Evolutionary conservation across 2,797 vertebrate genomes (phyloP).

Genomic region (Triplophysa yarkandensis): DNA sequence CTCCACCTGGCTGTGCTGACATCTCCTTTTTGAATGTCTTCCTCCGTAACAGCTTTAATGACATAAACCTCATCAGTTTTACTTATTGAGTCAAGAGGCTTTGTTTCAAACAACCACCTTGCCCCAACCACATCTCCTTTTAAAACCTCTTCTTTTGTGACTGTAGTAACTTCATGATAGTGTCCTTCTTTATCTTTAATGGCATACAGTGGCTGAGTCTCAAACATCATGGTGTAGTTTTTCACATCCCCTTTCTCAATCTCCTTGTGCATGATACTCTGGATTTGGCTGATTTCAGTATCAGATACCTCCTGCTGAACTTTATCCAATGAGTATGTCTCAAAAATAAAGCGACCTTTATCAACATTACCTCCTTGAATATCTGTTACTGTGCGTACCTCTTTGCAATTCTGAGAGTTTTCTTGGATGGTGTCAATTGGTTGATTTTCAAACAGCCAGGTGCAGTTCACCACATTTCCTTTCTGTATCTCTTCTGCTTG

Average conservation of each 20-base stretch:
- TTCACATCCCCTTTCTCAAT: constrained; percentile 85
- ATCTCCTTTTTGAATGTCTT: constrained; percentile 87
- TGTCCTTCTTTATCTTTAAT: constrained; percentile 87
- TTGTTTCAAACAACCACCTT: constrained; percentile 93
- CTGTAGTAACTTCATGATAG: constrained; percentile 92
- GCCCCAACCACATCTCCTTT: constrained; percentile 90
- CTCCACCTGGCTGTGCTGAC: constrained; percentile 86
- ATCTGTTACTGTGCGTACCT: constrained; percentile 79
- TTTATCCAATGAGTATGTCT: constrained; percentile 88
- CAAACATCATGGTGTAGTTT: constrained; percentile 93
- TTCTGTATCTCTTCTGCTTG: constrained; percentile 87
- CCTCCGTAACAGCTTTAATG: constrained; percentile 92
- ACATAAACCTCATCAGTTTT: constrained; percentile 86
- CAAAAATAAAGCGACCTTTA: constrained; percentile 88
- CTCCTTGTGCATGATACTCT: constrained; percentile 75
- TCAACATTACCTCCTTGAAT: constrained; percentile 87
- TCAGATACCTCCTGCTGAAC: constrained; percentile 82
- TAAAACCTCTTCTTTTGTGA: constrained; percentile 89
- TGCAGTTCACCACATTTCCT: constrained; percentile 86
- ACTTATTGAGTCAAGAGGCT: constrained; percentile 87
- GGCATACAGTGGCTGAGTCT: constrained; percentile 90
- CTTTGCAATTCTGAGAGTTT: constrained; percentile 63
- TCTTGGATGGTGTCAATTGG: constrained; percentile 84
- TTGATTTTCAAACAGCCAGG: constrained; percentile 90
- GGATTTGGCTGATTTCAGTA: constrained; percentile 68